phyloP scores from a whole-genome alignment of 37 sponge, comb jelly and placozoan genomes.

The Petrosia ficiformis region DNA sequence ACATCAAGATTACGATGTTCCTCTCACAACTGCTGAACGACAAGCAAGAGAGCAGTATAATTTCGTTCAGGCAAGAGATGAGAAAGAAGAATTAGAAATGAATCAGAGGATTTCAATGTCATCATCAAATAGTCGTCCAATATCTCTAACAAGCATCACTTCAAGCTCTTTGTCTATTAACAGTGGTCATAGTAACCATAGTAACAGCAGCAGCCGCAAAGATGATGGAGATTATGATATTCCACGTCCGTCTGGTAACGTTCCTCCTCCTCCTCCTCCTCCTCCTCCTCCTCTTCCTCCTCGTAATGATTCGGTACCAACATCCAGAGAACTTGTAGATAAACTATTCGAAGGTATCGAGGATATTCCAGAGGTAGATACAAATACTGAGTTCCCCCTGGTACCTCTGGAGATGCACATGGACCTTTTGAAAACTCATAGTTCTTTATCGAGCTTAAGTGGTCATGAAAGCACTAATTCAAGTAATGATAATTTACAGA shows the following conservation, averaged over 20 bases:
- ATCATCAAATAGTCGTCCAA: too few relatives aligned
- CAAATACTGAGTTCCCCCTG: neutral
- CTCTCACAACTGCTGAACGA: slow-evolving; percentile 15
- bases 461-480: slow-evolving; percentile 17
- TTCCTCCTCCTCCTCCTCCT: slow-evolving; percentile 2
- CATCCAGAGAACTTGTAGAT: neutral
- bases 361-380: neutral
- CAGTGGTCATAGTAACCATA: neutral
- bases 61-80: slow-evolving; percentile 3
- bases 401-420: neutral
- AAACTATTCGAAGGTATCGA: neutral
- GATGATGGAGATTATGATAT: slow-evolving; percentile 36
- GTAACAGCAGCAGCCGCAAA: neutral
- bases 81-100: slow-evolving; percentile 6
- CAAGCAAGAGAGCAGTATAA: neutral
- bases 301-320: neutral
- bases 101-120: slow-evolving; percentile 6
- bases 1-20: slow-evolving; percentile 23
- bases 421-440: neutral
- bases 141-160: slow-evolving; percentile 14
- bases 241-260: slow-evolving; percentile 2
- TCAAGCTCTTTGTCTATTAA: neutral
- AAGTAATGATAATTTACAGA: slow-evolving; percentile 41
- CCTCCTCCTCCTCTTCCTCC: neutral
- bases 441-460: neutral